phyloP scores from a whole-genome alignment of 35 echinoderm and acorn worm genomes.

The Nesometra sesokonis region DNA sequence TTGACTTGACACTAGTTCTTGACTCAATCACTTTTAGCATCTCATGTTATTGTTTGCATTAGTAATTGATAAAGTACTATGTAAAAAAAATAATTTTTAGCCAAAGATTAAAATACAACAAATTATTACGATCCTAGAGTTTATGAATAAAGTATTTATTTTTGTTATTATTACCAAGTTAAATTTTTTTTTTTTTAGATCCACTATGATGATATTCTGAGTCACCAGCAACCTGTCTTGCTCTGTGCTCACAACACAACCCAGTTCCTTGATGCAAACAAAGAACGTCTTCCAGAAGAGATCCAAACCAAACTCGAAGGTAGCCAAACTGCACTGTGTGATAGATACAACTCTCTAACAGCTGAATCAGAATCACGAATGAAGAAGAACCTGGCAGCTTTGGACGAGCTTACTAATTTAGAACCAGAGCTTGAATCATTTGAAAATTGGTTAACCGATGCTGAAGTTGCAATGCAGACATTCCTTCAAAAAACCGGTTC shows the following conservation, averaged over 20 bases:
- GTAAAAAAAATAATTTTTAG: too few relatives aligned
- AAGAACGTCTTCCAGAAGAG: conserved; percentile 48
- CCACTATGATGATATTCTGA: conserved; percentile 75
- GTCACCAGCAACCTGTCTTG: conserved; percentile 89
- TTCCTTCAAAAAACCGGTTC: conserved; percentile 43
- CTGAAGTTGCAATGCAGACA: conserved; percentile 50
- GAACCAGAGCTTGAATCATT: conserved; percentile 68
- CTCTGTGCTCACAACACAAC: conserved; percentile 74
- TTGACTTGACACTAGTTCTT: too few relatives aligned
- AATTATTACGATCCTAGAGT: too few relatives aligned
- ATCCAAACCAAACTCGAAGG: conserved; percentile 73
- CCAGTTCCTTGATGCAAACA: conserved; percentile 49
- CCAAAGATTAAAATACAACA: too few relatives aligned
- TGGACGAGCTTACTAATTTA: conserved; percentile 72
- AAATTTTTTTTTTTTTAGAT: conserved; percentile 46
- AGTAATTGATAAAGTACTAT: too few relatives aligned
- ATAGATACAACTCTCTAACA: conserved; percentile 51
- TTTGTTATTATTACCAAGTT: too few relatives aligned
- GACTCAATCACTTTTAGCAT: too few relatives aligned
- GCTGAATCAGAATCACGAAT: conserved; percentile 44
- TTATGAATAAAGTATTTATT: too few relatives aligned
- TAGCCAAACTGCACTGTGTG: conserved; percentile 35
- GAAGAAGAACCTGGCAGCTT: conserved; percentile 42
- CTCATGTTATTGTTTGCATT: too few relatives aligned
- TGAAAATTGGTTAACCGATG: conserved; percentile 71